Evolutionary conservation across 1,140 invertebrate genomes (phyloP), one percentile per base, ranked within the genome.

Genomic region (Bicyclus anynana): DNA sequence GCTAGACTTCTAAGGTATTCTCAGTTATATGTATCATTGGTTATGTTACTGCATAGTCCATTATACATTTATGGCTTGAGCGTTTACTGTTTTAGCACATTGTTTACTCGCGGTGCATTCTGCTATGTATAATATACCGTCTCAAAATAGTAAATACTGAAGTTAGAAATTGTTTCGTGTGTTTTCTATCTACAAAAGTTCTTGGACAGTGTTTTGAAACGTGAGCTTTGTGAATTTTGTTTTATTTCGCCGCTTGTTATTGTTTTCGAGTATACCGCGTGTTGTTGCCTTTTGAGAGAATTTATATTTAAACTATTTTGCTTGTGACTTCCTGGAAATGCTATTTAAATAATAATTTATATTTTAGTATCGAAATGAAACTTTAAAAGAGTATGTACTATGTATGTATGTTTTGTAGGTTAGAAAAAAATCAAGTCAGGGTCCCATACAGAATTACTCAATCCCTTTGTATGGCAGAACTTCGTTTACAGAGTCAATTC

Each of bases 231-330:
- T 0, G 13, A 1, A 7, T 44, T 2, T 16, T 5, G 40, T 40
- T 40, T 16, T 40, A 40, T 44, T 44, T 44, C 20, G 17, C 10
- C 17, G 18, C 9, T 44, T 44, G 17, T 44, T 20, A 44, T 44
- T 44, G 40, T 44, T 44, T 18, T 44, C 5, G 12, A 44, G 40
- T 44, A 20, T 44, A 20, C 48, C 49, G 55, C 40, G 55, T 58
- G 55, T 18, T 58, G 48, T 18, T 50, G 27, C 17, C 10, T 20
- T 20, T 40, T 35, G 18, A 47, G n/a, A 5, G 23, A 18, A 29
- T 38, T 49, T 37, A 35, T 49, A 35, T 2, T 26, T 57, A 5
- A 40, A 57, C 27, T 50, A 44, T 42, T 55, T 55, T 55, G 26
- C 44, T 40, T 53, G 5, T 5, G 10, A 26, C 35, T 47, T 33